Percentiles rank a stretch among this genome's conserved stretches.
phyloP scores from a whole-genome alignment of 2,113 vertebrate genomes.

The Emydura subglobosa region DNA sequence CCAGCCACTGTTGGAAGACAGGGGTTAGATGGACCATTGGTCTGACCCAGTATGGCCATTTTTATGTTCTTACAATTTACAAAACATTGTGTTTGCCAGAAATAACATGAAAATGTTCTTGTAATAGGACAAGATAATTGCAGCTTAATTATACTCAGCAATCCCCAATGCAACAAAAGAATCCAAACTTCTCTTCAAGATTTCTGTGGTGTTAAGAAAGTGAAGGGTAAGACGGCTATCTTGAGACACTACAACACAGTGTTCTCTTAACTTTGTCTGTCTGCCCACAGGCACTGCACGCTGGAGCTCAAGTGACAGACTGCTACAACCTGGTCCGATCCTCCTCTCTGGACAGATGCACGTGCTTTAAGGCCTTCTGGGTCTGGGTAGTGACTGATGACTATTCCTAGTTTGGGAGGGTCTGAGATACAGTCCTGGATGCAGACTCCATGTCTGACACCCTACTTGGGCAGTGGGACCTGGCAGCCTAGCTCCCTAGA shows the following conservation, averaged over 20 bases:
- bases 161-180: background rate
- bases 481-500: background rate
- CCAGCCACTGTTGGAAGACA: too few species aligned
- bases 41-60: background rate
- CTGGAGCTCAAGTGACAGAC: background rate
- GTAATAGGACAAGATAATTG: background rate
- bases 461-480: background rate
- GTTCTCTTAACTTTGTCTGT: background rate
- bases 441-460: background rate
- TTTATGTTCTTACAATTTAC: background rate
- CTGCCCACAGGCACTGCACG: background rate
- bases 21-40: too few species aligned
- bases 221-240: background rate
- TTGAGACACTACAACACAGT: background rate
- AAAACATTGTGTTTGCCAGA: slow-evolving; percentile 17
- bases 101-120: background rate
- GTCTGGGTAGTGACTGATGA: slow-evolving; percentile 17
- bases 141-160: too few species aligned
- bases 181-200: accelerated
- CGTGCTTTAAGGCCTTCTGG: slow-evolving; percentile 7
- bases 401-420: background rate
- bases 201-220: background rate
- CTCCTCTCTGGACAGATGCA: background rate
- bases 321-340: slow-evolving; percentile 9
- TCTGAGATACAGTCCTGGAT: background rate